Percentiles rank a stretch among this genome's conserved stretches.
Evolutionary conservation across 2,888 invertebrate species (phyloP).

Genomic region (Acrocyrtus sp.): DNA sequence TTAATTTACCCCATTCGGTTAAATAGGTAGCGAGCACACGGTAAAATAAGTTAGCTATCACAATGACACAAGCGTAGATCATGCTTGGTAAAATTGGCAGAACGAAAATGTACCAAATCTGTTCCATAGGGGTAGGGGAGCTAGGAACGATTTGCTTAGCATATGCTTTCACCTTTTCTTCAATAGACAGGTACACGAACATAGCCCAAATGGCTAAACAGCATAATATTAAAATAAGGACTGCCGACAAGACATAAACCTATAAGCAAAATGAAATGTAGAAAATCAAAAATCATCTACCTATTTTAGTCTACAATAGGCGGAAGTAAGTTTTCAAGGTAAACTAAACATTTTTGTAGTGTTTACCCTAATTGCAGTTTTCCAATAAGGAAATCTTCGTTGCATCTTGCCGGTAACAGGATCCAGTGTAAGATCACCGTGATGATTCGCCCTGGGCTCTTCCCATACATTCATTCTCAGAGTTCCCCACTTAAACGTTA

Average conservation of each 20-base stretch:
- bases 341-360: constrained; percentile 11
- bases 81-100: neutral
- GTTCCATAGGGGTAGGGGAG: no score
- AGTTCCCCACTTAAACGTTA: constrained; percentile 46
- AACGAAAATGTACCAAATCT: no score
- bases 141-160: no score
- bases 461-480: constrained; percentile 34
- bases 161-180: neutral
- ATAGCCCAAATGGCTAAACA: constrained; percentile 19
- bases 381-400: constrained; percentile 33
- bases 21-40: constrained; percentile 15
- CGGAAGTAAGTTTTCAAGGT: no score
- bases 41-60: constrained; percentile 15
- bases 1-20: constrained; percentile 44
- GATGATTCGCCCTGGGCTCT: constrained; percentile 24
- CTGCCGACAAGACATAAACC: neutral
- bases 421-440: constrained; percentile 26
- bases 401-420: constrained; percentile 32
- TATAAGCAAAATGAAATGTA: neutral
- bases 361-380: constrained; percentile 24
- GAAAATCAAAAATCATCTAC: no score
- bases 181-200: neutral
- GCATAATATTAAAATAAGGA: no score
- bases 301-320: no score
- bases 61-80: constrained; percentile 6